These are phyloP conservation scores for Crenuchus spilurus DNA, from an alignment of 2,797 vertebrate genomes.

Conservation along the genomic window DNA sequence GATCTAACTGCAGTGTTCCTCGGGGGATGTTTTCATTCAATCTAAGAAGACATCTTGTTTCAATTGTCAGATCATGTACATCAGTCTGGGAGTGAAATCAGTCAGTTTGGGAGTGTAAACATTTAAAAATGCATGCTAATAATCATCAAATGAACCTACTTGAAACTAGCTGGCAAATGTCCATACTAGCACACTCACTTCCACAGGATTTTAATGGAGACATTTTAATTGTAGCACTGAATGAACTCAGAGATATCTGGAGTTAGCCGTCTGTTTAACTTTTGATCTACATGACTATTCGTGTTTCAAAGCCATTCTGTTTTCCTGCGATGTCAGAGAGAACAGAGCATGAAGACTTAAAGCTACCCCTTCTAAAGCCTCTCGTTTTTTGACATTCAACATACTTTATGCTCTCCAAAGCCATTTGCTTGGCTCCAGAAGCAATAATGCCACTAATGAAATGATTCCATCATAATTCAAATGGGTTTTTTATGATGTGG, in stretches of 20 bases:
- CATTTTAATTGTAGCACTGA: neutral
- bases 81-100: neutral
- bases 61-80: neutral
- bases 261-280: neutral
- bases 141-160: neutral
- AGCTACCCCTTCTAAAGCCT: neutral
- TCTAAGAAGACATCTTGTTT: neutral
- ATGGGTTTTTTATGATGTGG: conserved; percentile 26
- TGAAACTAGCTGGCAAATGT: neutral
- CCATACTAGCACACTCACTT: too few relatives aligned
- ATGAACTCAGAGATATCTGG: neutral
- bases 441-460: conserved; percentile 35
- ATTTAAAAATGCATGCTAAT: neutral
- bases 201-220: too few relatives aligned
- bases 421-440: conserved; percentile 25
- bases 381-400: neutral
- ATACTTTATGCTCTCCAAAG: conserved; percentile 29
- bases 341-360: neutral
- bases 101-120: neutral
- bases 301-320: neutral
- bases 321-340: neutral
- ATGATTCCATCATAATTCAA: conserved; percentile 34
- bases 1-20: neutral
- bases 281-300: neutral
- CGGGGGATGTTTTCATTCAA: neutral